These are phyloP conservation scores for Neoascia interrupta DNA, from an alignment of 2,888 invertebrate genomes.

Conservation along the genomic window DNA sequence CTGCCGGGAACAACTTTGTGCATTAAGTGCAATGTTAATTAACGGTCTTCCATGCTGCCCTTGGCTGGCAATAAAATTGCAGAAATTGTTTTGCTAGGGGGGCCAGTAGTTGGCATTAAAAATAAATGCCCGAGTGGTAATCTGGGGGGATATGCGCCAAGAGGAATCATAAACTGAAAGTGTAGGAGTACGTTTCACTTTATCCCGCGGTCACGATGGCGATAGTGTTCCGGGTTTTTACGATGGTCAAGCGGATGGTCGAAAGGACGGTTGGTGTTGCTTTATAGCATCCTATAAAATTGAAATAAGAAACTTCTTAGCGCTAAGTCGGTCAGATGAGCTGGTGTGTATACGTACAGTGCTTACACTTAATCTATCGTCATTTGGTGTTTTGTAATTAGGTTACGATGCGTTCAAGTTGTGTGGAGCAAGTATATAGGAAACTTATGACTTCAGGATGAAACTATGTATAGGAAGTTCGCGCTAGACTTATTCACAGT, in stretches of 20 bases:
- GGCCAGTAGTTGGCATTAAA: neutral
- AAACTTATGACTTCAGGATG: too few relatives aligned
- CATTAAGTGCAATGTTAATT: constrained; percentile 66
- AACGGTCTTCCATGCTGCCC: constrained; percentile 8
- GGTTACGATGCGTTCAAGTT: too few relatives aligned
- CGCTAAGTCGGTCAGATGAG: too few relatives aligned
- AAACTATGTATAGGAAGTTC: too few relatives aligned
- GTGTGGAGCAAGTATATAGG: too few relatives aligned
- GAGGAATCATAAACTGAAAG: constrained; percentile 44
- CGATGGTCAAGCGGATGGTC: constrained; percentile 52
- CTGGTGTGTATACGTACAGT: too few relatives aligned
- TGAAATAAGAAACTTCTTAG: constrained; percentile 36
- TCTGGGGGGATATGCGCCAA: constrained; percentile 25
- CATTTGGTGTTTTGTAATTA: too few relatives aligned
- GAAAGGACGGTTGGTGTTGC: constrained; percentile 22
- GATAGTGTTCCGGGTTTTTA: constrained; percentile 38
- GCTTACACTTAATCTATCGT: too few relatives aligned
- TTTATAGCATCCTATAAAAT: constrained; percentile 44
- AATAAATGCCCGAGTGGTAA: constrained; percentile 13
- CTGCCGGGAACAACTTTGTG: constrained; percentile 35
- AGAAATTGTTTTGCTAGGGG: neutral
- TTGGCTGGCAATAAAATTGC: constrained; percentile 26
- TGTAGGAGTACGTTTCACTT: constrained; percentile 39
- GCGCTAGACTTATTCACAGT: too few relatives aligned
- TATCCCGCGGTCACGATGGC: constrained; percentile 24